Percentiles rank a stretch among this genome's conserved stretches.
These are phyloP conservation scores for Sebastes alutus DNA, from an alignment of 2,797 vertebrate species.

Conservation along the genomic window DNA sequence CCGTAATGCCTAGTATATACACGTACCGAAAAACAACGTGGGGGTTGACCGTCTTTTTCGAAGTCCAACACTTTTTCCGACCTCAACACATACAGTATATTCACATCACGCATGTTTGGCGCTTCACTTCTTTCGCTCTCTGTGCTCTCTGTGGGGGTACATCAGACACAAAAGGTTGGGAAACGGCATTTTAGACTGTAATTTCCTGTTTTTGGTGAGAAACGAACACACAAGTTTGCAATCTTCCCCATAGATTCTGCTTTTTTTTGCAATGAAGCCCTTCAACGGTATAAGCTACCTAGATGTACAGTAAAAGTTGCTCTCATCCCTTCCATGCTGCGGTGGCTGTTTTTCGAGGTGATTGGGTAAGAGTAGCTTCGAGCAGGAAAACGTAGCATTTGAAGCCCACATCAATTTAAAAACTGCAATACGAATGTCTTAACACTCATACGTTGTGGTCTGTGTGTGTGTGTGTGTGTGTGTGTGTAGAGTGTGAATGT, in stretches of 20 bases:
- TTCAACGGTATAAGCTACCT: constrained; percentile 10
- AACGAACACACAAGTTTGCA: background rate
- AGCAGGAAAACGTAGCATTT: constrained; percentile 57
- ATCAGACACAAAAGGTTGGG: background rate
- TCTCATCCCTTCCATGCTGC: constrained; percentile 62
- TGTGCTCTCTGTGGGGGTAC: background rate
- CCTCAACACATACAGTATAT: too few species aligned
- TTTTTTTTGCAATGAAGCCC: background rate
- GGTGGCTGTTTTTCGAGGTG: constrained; percentile 63
- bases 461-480: background rate
- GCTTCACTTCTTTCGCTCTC: too few species aligned
- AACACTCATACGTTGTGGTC: background rate
- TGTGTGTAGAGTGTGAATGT: background rate
- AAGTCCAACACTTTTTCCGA: too few species aligned
- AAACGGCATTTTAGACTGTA: background rate
- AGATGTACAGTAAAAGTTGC: constrained; percentile 7
- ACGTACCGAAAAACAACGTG: too few species aligned
- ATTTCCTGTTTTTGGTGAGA: background rate
- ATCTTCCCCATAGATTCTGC: background rate
- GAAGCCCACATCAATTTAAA: constrained; percentile 63
- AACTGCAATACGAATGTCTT: constrained; percentile 47
- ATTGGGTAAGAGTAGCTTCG: constrained; percentile 29
- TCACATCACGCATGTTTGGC: too few species aligned
- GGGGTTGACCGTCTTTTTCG: too few species aligned
- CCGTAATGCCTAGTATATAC: too few species aligned